These are phyloP conservation scores for Liasis olivaceus DNA, from an alignment of 2,797 vertebrate species.

Conservation along the genomic window DNA sequence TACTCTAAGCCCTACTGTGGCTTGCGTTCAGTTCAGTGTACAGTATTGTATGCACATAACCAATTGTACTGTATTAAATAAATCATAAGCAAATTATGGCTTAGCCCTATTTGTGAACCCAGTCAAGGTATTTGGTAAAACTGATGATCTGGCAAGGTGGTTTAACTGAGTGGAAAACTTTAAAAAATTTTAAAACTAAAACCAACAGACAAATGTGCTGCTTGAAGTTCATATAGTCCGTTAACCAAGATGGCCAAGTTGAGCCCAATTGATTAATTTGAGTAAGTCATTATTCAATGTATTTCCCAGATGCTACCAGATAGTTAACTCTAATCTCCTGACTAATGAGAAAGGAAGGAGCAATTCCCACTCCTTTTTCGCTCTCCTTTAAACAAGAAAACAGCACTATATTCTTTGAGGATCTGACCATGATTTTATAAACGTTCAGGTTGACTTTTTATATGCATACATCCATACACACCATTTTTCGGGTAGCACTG, in stretches of 20 bases:
- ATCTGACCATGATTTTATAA: background rate
- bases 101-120: background rate
- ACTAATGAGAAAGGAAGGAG: background rate
- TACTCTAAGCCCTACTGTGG: background rate
- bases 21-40: background rate
- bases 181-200: background rate
- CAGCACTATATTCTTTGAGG: background rate
- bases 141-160: background rate
- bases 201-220: background rate
- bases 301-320: too few species aligned
- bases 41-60: background rate
- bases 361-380: background rate
- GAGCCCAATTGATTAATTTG: background rate
- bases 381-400: background rate
- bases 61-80: background rate
- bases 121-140: background rate
- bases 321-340: too few species aligned
- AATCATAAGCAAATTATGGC: background rate
- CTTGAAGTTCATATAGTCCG: background rate
- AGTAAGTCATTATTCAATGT: too few species aligned
- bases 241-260: background rate
- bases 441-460: background rate
- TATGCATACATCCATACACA: background rate
- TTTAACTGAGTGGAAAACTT: background rate
- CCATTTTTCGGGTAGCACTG: background rate